phyloP scores from a whole-genome alignment of 2,888 invertebrate genomes.

The Aquatica leii region DNA sequence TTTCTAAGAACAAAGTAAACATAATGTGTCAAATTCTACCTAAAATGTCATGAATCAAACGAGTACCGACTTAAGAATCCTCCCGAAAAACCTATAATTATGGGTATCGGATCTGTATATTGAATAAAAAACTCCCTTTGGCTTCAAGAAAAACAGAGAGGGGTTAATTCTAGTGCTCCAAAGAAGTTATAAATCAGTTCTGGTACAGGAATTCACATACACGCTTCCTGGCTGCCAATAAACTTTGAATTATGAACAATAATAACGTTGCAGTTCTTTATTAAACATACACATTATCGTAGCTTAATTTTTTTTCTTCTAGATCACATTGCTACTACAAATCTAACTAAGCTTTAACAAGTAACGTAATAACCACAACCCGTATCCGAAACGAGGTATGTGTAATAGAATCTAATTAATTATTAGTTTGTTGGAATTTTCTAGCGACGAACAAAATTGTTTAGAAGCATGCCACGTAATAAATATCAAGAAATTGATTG shows the following conservation, averaged over 20 bases:
- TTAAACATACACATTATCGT: conserved; percentile 18
- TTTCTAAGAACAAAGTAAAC: conserved; percentile 27
- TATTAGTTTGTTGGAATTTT: background rate
- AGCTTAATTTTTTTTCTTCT: conserved; percentile 5
- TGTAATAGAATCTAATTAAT: conserved; percentile 17
- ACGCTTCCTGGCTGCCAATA: conserved; percentile 39
- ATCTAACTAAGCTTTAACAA: background rate
- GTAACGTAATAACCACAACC: background rate
- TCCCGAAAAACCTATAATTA: conserved; percentile 39
- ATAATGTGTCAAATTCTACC: conserved; percentile 27
- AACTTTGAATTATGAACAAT: conserved; percentile 39
- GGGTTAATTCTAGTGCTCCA: conserved; percentile 45
- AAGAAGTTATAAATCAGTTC: conserved; percentile 43
- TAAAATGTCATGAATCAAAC: conserved; percentile 30
- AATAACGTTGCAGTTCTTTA: conserved; percentile 26
- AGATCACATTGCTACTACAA: conserved; percentile 6
- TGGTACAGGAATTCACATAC: conserved; percentile 37
- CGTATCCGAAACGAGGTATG: background rate
- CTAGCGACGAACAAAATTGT: conserved; percentile 17
- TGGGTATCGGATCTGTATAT: conserved; percentile 43
- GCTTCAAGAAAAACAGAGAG: conserved; percentile 24
- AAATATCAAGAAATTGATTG: conserved; percentile 25
- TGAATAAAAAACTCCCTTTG: conserved; percentile 40
- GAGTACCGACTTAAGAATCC: conserved; percentile 27
- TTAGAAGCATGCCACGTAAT: conserved; percentile 7